phyloP scores from a whole-genome alignment of 2,888 invertebrate genomes.

The Megamerina dolium region DNA sequence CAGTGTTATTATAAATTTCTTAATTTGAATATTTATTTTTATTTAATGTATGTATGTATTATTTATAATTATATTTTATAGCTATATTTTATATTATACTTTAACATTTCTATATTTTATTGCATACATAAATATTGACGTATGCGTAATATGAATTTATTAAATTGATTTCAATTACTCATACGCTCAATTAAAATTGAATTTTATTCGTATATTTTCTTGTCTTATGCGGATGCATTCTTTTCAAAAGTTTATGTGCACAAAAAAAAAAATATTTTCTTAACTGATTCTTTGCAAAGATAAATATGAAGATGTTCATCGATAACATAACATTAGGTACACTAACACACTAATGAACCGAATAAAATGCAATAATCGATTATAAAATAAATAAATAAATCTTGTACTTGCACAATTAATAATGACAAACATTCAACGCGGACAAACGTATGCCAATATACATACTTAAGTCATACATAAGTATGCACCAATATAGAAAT shows the following conservation, averaged over 20 bases:
- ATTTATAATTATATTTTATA: too few species aligned
- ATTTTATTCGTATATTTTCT: too few species aligned
- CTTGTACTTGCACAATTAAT: too few species aligned
- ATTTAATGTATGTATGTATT: too few species aligned
- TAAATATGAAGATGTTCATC: neutral
- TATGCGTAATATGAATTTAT: too few species aligned
- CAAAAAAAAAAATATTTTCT: neutral
- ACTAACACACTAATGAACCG: neutral
- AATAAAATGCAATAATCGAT: neutral
- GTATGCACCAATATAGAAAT: neutral
- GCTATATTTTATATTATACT: too few species aligned
- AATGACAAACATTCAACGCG: neutral
- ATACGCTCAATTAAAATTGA: neutral
- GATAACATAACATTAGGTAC: neutral
- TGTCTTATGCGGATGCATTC: too few species aligned
- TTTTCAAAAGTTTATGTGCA: too few species aligned
- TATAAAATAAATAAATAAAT: neutral
- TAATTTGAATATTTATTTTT: too few species aligned
- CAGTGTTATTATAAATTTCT: too few species aligned
- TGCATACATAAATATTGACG: too few species aligned
- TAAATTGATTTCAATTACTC: neutral
- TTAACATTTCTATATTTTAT: too few species aligned
- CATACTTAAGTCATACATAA: neutral
- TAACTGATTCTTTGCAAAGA: neutral
- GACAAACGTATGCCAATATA: neutral